These are phyloP conservation scores for Stictocephala bisonia DNA, from an alignment of 2,888 invertebrate species.

Conservation along the genomic window DNA sequence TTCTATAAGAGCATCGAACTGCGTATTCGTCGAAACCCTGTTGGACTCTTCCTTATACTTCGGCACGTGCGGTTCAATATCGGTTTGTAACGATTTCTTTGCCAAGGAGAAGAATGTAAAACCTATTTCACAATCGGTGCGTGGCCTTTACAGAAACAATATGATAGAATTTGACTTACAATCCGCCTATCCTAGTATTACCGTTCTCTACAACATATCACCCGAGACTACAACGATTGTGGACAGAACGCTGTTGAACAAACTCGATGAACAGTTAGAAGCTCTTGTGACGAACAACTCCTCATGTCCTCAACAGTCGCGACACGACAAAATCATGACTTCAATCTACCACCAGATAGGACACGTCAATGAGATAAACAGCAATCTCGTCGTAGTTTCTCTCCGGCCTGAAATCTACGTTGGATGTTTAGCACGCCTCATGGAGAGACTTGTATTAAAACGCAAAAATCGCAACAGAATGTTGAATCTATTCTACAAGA, in stretches of 20 bases:
- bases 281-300: no score
- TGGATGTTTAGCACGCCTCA: neutral
- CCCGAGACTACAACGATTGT: conserved; percentile 1
- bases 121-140: neutral
- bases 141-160: neutral
- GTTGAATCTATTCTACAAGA: neutral
- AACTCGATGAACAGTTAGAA: no score
- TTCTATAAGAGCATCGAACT: neutral
- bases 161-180: neutral
- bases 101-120: neutral
- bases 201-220: neutral
- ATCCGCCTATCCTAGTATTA: neutral
- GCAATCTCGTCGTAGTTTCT: neutral
- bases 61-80: neutral
- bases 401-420: neutral
- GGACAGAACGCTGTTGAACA: no score
- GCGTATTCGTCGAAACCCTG: neutral
- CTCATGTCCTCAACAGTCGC: no score
- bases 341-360: neutral
- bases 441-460: neutral
- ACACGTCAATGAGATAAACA: neutral
- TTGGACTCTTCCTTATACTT: neutral
- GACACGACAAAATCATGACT: neutral
- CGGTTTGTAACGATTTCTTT: neutral
- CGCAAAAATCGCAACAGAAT: neutral